Evolutionary conservation across 1,140 invertebrate genomes (phyloP).

Genomic region (Frieseomelitta varia): DNA sequence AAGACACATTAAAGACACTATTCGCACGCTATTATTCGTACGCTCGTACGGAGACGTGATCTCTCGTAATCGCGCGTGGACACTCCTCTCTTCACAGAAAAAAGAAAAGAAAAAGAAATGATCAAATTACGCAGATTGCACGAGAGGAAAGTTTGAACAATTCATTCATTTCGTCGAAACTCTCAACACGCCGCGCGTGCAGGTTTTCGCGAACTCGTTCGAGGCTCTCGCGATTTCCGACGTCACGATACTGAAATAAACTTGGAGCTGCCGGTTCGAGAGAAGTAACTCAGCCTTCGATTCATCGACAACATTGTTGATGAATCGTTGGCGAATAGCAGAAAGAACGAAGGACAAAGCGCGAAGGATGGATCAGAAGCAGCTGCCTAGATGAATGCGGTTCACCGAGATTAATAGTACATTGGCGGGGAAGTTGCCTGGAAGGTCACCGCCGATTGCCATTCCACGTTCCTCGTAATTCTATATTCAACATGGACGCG

Average conservation of each 20-base stretch:
- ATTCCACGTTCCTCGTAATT: conserved; percentile 29
- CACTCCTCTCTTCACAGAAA: conserved; percentile 7
- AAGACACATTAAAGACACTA: background rate
- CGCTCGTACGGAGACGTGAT: background rate
- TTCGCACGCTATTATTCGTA: background rate
- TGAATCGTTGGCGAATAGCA: background rate
- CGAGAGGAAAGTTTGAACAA: background rate
- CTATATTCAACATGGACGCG: background rate
- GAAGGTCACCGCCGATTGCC: conserved; percentile 19
- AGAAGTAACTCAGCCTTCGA: background rate
- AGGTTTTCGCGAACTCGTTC: background rate
- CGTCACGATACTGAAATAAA: background rate
- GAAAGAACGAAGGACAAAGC: too few relatives aligned
- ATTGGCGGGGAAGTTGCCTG: conserved; percentile 6
- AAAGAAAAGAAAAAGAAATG: conserved; percentile 14
- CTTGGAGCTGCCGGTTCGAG: background rate
- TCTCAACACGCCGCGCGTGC: background rate
- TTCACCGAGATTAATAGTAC: conserved; percentile 40
- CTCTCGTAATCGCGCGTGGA: background rate
- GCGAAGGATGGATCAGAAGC: background rate
- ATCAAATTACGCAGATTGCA: background rate
- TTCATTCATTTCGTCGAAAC: background rate
- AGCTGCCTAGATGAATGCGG: conserved; percentile 1
- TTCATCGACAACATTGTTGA: background rate
- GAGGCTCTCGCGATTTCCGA: background rate